Evolutionary conservation across 2,113 vertebrate species (phyloP), one percentile per base, ranked within the genome.

Genomic region (Gila orcuttii): DNA sequence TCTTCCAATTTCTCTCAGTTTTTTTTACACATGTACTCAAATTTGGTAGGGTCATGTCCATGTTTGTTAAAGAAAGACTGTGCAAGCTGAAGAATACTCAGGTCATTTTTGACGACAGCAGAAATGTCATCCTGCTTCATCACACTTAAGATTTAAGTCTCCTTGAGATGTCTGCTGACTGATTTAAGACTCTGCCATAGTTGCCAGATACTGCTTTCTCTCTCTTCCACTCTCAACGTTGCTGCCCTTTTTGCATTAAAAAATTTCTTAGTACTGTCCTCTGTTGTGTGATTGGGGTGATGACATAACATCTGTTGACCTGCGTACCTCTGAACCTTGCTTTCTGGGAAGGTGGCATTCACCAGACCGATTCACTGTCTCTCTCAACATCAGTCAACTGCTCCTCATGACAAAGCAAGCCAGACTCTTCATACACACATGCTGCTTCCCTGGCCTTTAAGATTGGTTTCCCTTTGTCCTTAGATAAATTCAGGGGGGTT

Each of bases 31-130:
- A 87, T 83, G 36, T 85, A 90, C 11, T 90, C 76, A 82, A 33
- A 76, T 82, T 86, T 86, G 36, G 31, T 83, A 1, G 84, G 78
- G 59, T 87, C 85, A 57, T 90, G 52, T 47, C 85, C 87, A 88
- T 87, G 85, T 76, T 88, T 90, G 50, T 88, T 89, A n/a, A 82
- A 84, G 62, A 85, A 85, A 6, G 77, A 85, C 60, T 88, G 82
- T 4, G 79, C 83, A n/a, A 86, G 85, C 10, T 83, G 79, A 86
- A 87, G 75, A 82, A 88, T 79, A 28, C 60, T 87, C 21, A 64
- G 60, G 62, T 64, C 11, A 50, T 50, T 50, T 50, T 13, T 50
- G 2, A 50, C 47, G 4, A 50, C 47, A 50, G 47, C 47, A 50
- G 47, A 50, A 13, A 50, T 50, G 3, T 50, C 47, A 50, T 50